Conservation (phyloP, 2,888 invertebrate species). For the Coleophora deauratella region DNA sequence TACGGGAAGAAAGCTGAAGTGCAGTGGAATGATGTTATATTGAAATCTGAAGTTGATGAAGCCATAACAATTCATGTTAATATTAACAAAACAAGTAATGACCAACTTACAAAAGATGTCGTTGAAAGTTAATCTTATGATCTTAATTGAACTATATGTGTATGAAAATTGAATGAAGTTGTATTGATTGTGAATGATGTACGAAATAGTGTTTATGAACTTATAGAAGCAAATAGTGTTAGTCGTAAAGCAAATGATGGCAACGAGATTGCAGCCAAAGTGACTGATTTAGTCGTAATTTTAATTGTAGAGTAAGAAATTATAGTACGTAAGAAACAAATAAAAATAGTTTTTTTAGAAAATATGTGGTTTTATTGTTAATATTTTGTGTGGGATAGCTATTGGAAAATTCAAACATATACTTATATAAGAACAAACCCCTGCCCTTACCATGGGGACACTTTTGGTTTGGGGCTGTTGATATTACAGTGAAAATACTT, state of each 20-base stretch:
- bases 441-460: no score
- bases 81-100: conserved; percentile 50
- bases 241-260: conserved; percentile 1
- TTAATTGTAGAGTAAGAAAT: conserved; percentile 22
- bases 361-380: conserved; percentile 7
- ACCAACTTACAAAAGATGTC: conserved; percentile 37
- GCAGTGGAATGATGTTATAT: conserved; percentile 60
- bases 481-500: no score
- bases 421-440: no score
- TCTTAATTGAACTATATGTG: no score
- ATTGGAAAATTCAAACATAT: no score
- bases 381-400: no score
- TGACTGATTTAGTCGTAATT: conserved; percentile 54
- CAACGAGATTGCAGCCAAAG: conserved; percentile 30
- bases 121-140: conserved; percentile 28
- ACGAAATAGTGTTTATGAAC: no score
- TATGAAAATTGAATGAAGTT: no score
- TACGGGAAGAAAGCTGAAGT: conserved; percentile 66
- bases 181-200: no score
- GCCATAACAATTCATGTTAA: conserved; percentile 66
- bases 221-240: neutral
- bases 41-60: conserved; percentile 63
- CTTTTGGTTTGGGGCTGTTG: no score
- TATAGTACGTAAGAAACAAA: conserved; percentile 17
- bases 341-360: conserved; percentile 24